These are phyloP conservation scores for Urophycis tenuis DNA, from an alignment of 2,797 vertebrate species.

Conservation along the genomic window DNA sequence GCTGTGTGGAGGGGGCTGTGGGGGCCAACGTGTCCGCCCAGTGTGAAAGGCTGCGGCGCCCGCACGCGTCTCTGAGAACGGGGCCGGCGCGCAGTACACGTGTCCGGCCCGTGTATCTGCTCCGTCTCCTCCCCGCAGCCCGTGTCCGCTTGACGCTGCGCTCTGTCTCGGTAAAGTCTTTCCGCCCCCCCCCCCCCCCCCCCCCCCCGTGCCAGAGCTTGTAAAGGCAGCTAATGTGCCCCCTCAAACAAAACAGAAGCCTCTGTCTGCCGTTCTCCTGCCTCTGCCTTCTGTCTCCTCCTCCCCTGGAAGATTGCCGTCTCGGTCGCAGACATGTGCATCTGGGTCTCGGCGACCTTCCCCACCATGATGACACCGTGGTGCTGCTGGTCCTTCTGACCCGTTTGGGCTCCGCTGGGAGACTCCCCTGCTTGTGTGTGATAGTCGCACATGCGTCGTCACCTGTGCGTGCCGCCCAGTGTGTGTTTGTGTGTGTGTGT, in stretches of 20 bases:
- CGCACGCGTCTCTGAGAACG: too few species aligned
- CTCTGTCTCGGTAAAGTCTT: not conserved
- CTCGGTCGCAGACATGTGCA: not conserved
- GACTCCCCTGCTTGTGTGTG: not conserved
- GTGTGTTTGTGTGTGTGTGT: not conserved
- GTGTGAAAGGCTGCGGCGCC: not conserved
- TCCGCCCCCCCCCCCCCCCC: not conserved
- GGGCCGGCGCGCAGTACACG: too few species aligned
- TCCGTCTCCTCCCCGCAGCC: too few species aligned
- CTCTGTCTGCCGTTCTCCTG: not conserved
- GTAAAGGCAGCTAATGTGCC: not conserved
- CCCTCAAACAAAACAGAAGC: not conserved
- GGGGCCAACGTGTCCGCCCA: not conserved
- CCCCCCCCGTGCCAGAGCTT: not conserved
- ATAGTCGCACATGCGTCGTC: not conserved
- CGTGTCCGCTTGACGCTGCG: not conserved
- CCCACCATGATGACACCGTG: not conserved
- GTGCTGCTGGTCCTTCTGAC: not conserved
- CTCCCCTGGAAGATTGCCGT: not conserved
- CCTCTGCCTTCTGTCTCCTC: not conserved
- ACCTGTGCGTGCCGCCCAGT: too few species aligned
- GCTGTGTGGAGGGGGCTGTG: not conserved
- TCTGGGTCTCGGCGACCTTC: conserved; percentile 10
- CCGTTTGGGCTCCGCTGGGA: not conserved
- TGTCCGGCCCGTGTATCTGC: too few species aligned